A percentile compares a stretch with the other conserved stretches of the same genome.
These are phyloP conservation scores for Hypolimnas misippus DNA, from an alignment of 2,888 invertebrate species.

Conservation along the genomic window DNA sequence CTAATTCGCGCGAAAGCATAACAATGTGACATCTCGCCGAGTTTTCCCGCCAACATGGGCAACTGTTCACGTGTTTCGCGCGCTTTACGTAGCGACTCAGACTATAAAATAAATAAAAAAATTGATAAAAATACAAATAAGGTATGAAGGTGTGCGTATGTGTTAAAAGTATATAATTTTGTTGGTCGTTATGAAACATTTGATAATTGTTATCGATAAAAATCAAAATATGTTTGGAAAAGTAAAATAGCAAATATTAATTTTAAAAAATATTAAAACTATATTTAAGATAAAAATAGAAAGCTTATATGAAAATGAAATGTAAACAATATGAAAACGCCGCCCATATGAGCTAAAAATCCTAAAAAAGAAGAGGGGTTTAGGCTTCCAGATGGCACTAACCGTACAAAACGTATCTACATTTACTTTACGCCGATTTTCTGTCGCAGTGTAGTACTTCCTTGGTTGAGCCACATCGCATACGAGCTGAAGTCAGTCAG, in stretches of 20 bases:
- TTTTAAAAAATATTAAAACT: too few species aligned
- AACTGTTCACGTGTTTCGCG: slow-evolving; percentile 14
- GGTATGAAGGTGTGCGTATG: slow-evolving; percentile 24
- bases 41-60: slow-evolving; percentile 28
- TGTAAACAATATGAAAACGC: too few species aligned
- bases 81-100: slow-evolving; percentile 1
- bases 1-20: slow-evolving; percentile 28
- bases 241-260: not conserved
- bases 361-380: too few species aligned
- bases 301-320: too few species aligned
- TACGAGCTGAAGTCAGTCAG: too few species aligned
- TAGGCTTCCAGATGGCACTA: too few species aligned
- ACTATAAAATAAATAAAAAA: slow-evolving; percentile 1
- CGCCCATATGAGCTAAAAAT: too few species aligned
- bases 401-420: too few species aligned
- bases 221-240: not conserved
- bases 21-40: slow-evolving; percentile 26
- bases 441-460: too few species aligned
- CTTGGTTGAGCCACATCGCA: too few species aligned
- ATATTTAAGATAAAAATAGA: too few species aligned
- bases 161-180: slow-evolving; percentile 12
- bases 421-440: too few species aligned
- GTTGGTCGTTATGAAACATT: slow-evolving; percentile 9
- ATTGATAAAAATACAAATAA: not conserved
- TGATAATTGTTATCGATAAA: slow-evolving; percentile 17